Conservation (phyloP, 37 sponge, comb jelly and placozoan species). For the Dysidea cf. avara region DNA sequence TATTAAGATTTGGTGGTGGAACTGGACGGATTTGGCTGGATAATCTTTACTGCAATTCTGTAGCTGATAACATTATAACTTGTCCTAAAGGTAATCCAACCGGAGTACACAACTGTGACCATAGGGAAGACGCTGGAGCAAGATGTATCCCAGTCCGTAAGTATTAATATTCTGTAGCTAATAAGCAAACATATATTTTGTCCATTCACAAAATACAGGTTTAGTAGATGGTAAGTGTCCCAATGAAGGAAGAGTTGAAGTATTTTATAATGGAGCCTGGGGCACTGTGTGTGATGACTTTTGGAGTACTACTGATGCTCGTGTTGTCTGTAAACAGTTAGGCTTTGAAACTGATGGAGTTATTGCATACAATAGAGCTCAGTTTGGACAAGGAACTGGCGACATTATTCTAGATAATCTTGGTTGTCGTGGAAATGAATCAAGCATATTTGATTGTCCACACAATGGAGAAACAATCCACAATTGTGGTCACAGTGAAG, state of each 20-base stretch:
- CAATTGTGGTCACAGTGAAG: constrained; percentile 3
- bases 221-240: background rate
- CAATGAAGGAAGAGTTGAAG: constrained; percentile 25
- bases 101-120: background rate
- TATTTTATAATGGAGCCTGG: constrained; percentile 15
- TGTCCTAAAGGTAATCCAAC: background rate
- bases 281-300: constrained; percentile 32
- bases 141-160: background rate
- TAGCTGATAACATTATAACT: constrained; percentile 1
- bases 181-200: background rate
- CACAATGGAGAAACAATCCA: constrained; percentile 1
- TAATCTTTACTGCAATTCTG: constrained; percentile 12
- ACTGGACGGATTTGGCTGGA: constrained; percentile 10
- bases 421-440: background rate
- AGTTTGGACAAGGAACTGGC: constrained; percentile 8
- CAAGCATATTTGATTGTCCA: background rate
- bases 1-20: background rate
- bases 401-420: background rate
- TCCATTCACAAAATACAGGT: background rate
- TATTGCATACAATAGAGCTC: background rate
- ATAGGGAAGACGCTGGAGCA: constrained; percentile 2
- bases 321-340: constrained; percentile 15
- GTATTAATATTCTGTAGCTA: background rate
- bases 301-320: constrained; percentile 11
- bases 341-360: constrained; percentile 1